A percentile compares a stretch with the other conserved stretches of the same genome.
These are phyloP conservation scores for Nysson spinosus DNA, from an alignment of 2,888 invertebrate genomes.

Conservation along the genomic window DNA sequence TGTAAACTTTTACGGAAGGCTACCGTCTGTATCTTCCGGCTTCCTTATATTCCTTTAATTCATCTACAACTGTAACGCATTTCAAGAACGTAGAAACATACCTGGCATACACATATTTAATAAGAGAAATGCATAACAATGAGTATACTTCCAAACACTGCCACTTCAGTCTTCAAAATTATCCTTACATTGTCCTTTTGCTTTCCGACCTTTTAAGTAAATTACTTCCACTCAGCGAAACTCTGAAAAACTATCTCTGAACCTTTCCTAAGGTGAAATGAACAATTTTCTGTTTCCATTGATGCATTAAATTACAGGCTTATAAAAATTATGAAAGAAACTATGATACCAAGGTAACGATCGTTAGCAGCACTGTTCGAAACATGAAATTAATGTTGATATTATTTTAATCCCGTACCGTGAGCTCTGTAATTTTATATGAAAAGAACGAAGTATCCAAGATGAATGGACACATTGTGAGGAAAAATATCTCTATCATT, in stretches of 20 bases:
- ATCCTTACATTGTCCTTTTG: slow-evolving; percentile 17
- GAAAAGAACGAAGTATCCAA: background rate
- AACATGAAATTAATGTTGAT: no score
- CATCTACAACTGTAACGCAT: slow-evolving; percentile 29
- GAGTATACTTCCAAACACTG: slow-evolving; percentile 42
- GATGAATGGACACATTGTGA: no score
- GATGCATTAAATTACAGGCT: no score
- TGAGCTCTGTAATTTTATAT: no score
- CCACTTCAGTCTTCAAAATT: slow-evolving; percentile 21
- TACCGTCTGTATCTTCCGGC: slow-evolving; percentile 19
- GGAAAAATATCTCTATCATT: slow-evolving; percentile 6
- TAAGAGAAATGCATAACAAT: slow-evolving; percentile 57
- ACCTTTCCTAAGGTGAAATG: no score
- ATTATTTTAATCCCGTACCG: no score
- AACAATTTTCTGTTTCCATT: background rate
- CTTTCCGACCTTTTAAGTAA: slow-evolving; percentile 20
- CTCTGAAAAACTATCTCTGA: no score
- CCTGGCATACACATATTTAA: slow-evolving; percentile 51
- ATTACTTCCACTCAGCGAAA: slow-evolving; percentile 16
- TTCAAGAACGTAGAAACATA: slow-evolving; percentile 19
- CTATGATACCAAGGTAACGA: no score
- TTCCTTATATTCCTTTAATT: slow-evolving; percentile 49
- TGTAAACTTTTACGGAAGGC: slow-evolving; percentile 43
- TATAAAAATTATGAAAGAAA: no score
- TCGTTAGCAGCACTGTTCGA: no score